These are phyloP conservation scores for Hyppa rectilinea DNA, from an alignment of 2,888 invertebrate species.

Conservation along the genomic window DNA sequence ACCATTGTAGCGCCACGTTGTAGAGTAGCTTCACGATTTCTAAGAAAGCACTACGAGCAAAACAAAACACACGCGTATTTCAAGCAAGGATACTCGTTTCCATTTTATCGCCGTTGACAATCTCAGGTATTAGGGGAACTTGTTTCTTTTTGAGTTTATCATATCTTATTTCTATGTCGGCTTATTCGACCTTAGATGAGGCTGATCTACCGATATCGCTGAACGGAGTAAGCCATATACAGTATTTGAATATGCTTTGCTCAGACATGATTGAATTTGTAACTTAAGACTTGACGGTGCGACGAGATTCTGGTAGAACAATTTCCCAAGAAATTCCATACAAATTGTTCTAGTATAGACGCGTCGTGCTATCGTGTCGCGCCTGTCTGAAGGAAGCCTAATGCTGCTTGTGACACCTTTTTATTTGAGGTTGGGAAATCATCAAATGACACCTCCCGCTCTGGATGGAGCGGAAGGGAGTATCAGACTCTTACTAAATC, in stretches of 20 bases:
- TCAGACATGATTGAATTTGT: slow-evolving; percentile 35
- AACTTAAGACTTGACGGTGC: no score
- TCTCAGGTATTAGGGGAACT: slow-evolving; percentile 65
- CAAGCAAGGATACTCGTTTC: slow-evolving; percentile 61
- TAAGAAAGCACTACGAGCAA: slow-evolving; percentile 20
- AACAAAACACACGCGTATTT: slow-evolving; percentile 57
- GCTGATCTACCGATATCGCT: slow-evolving; percentile 48
- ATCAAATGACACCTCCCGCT: no score
- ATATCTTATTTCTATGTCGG: slow-evolving; percentile 62
- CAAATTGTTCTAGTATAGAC: no score
- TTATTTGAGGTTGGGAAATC: no score
- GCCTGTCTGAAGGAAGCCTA: no score
- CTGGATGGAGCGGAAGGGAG: no score
- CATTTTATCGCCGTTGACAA: slow-evolving; percentile 65
- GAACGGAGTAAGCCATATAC: slow-evolving; percentile 33
- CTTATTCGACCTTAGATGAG: slow-evolving; percentile 48
- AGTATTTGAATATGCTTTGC: slow-evolving; percentile 32
- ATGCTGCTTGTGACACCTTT: neutral
- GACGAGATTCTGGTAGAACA: no score
- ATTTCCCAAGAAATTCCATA: no score
- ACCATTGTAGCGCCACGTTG: no score
- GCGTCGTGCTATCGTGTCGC: no score
- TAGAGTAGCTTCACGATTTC: slow-evolving; percentile 5
- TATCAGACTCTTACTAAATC: no score
- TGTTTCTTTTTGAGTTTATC: slow-evolving; percentile 61